Percentiles rank a stretch among this genome's conserved stretches.
Evolutionary conservation across 2,113 vertebrate genomes (phyloP).

Genomic region (Scopus umbretta): DNA sequence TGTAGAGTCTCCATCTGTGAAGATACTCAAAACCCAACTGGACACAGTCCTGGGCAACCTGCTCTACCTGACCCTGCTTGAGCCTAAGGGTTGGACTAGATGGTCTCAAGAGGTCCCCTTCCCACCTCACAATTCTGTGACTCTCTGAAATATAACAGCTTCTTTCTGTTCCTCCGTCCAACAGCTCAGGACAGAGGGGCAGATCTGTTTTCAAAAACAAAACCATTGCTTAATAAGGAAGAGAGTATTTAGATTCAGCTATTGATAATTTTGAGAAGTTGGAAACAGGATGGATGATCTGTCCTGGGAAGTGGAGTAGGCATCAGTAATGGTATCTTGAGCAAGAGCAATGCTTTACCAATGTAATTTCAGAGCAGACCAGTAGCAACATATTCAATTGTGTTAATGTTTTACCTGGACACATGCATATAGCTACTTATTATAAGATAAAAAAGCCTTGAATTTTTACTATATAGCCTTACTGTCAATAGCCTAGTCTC

Average conservation of each 20-base stretch:
- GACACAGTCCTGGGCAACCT: background rate
- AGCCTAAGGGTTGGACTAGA: background rate
- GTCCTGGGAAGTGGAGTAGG: background rate
- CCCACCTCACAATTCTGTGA: background rate
- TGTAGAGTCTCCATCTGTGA: background rate
- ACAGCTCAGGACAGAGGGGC: background rate
- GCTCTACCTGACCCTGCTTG: background rate
- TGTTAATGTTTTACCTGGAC: conserved; percentile 5
- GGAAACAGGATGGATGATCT: background rate
- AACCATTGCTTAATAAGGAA: background rate
- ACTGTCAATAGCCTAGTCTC: background rate
- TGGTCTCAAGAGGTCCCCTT: background rate
- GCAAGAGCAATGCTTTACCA: conserved; percentile 39
- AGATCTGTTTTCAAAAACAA: background rate
- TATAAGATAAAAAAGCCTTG: background rate
- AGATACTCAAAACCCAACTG: background rate
- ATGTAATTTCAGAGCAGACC: background rate
- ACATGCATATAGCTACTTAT: background rate
- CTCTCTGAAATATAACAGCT: background rate
- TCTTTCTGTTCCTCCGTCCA: background rate
- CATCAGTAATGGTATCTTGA: background rate
- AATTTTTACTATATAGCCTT: background rate
- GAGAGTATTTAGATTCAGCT: background rate
- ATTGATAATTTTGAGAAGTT: background rate
- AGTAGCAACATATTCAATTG: background rate